Evolutionary conservation across 2,888 invertebrate genomes (phyloP), one percentile per base, ranked within the genome.

Genomic region (Ormyrus rosae): DNA sequence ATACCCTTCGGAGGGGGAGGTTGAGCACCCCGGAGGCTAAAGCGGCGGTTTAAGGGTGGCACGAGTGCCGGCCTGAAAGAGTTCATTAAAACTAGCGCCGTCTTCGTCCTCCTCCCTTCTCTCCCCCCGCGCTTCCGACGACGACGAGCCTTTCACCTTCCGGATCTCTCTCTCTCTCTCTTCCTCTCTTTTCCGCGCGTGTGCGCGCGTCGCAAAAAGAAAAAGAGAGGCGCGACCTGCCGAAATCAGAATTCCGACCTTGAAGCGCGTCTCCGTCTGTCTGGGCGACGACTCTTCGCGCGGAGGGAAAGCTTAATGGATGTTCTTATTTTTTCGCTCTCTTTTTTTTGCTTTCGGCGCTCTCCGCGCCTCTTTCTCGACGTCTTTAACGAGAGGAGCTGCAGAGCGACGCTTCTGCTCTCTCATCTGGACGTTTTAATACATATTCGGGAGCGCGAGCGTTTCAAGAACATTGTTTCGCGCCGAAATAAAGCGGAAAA

Each of bases 71-170:
- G 85, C 10, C 86, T 87, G 87, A 88, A 88, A 88, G 88, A 89
- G 88, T 89, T 88, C 88, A 89, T 88, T 89, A 88, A 89, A 88
- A 88, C 87, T 87, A 86, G 87, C 88, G 85, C 86, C 86, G 87
- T 87, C 87, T 87, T 88, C 87, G 86, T 83, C 85, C 84, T 10
- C 61, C 9, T 48, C 10, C 13, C n/a, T 9, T 51, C 65, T 45
- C n/a, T 73, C 73, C 68, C 61, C 78, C 63, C 60, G 68, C 63
- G 53, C 68, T 73, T 34, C 34, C 34, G 34, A 34, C 34, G 34
- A 34, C 34, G 34, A 34, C 34, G 34, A 34, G 34, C 34, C 69
- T 72, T 81, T 71, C 50, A 45, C 61, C 53, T 68, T 64, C n/a
- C 48, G n/a, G 7, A 11, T 64, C 46, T 46, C n/a, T 76, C n/a